phyloP scores from a whole-genome alignment of 2,888 invertebrate genomes.

The Melanotus villosus region DNA sequence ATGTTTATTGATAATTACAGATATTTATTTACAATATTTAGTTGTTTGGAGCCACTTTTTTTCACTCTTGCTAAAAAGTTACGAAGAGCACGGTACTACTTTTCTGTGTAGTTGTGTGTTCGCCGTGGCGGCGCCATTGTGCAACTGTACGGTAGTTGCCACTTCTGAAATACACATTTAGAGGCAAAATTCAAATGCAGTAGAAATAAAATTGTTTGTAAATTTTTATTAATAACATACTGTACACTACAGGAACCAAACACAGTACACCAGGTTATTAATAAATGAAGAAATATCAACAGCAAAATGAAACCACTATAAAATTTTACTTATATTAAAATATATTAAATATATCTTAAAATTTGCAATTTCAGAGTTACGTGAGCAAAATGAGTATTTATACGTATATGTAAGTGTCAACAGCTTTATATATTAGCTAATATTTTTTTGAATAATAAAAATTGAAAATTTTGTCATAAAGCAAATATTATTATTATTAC shows the following conservation, averaged over 20 bases:
- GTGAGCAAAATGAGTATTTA: no score
- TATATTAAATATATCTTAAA: no score
- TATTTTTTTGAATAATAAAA: no score
- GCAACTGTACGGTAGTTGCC: conserved; percentile 12
- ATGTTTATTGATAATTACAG: background rate
- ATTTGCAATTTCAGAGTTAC: no score
- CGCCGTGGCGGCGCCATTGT: conserved; percentile 62
- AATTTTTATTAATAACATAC: background rate
- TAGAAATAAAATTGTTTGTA: background rate
- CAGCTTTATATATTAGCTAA: no score
- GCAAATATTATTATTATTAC: no score
- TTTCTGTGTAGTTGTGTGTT: conserved; percentile 62
- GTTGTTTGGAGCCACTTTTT: background rate
- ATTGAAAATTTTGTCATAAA: no score
- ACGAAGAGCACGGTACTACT: conserved; percentile 60
- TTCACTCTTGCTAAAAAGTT: background rate
- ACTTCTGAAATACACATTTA: conserved; percentile 26
- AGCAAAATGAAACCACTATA: no score
- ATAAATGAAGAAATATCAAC: no score
- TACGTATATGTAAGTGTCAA: no score
- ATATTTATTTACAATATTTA: background rate
- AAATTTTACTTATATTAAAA: no score
- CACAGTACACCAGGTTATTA: no score
- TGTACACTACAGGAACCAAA: background rate
- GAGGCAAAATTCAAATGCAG: conserved; percentile 61